Base-by-base conservation (phyloP, 2,888 invertebrate species). In the Drosophila fulvimacula region DNA sequence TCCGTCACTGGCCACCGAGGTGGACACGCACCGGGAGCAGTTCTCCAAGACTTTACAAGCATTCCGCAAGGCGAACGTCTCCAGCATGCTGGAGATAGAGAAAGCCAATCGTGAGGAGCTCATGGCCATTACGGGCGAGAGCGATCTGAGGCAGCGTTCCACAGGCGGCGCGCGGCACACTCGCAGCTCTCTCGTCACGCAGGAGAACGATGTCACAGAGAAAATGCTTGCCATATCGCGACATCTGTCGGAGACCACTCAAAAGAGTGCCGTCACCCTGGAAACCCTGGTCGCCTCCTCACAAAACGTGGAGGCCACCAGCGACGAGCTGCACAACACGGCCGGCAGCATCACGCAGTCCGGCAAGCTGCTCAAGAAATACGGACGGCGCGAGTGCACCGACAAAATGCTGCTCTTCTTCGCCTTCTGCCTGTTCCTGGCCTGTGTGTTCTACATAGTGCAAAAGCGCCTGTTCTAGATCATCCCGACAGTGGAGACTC, bases 321-420 rank as follows among this genome's bases (percentile, higher is more conserved):
- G 95, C 84, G 95, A 96, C 73, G 98, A 98, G 92, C 93, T 98
- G 39, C 95, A 96, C 82, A 95, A 95, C 78, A 98, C 98, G 73
- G 96, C 97, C 3, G 96, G 97, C 72, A 95, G 96, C 27, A 98
- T 98, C 81, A 94, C 96, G 30, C 98, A 97, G 90, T 98, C 98
- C 0, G 96, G 97, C 76, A 98, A 98, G 92, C 93, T 99, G 10
- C 93, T 99, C 48, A 97, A 97, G 62, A 99, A 99, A 93, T 99
- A 98, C 91, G 97, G 97, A 4, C 94, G 98, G 59, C 94, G 99
- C 39, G 99, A 99, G 93, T 96, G 98, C 76, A 99, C 99, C 0
- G 99, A 99, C 91, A 98, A 98, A 94, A 95, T 98, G 64, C 94
- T 99, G 10, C 94, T 98, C 90, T 95, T 96, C 81, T 95, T 98